These are phyloP conservation scores for Sternarchorhynchus goeldii DNA, from an alignment of 2,797 vertebrate genomes.

Conservation along the genomic window DNA sequence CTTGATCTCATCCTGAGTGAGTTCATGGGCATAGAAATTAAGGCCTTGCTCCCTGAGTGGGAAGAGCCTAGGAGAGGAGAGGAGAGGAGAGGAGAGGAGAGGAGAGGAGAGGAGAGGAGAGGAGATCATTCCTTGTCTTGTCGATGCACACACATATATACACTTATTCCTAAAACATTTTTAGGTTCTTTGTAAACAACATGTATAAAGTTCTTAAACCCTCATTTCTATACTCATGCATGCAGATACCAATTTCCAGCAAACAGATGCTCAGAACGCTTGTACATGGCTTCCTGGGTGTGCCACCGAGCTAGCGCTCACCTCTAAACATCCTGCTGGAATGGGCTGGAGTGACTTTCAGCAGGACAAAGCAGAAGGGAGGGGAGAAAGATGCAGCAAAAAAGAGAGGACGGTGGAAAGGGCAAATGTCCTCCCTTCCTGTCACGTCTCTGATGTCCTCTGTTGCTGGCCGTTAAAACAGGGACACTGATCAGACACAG, in stretches of 20 bases:
- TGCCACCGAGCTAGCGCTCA: neutral
- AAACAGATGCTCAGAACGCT: neutral
- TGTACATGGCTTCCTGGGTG: conserved; percentile 18
- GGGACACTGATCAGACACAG: conserved; percentile 11
- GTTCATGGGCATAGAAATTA: conserved; percentile 98
- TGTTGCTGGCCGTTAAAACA: conserved; percentile 23
- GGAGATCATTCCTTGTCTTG: neutral
- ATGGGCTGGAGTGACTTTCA: conserved; percentile 27
- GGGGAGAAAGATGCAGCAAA: neutral
- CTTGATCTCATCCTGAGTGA: conserved; percentile 99
- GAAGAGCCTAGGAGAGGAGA: conserved; percentile 82
- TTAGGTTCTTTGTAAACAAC: neutral
- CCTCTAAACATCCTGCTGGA: conserved; percentile 33
- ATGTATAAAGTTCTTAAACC: neutral
- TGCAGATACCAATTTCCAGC: neutral
- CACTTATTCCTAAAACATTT: neutral
- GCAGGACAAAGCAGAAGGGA: conserved; percentile 13
- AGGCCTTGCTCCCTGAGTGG: conserved; percentile 97
- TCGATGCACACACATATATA: no score
- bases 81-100: neutral
- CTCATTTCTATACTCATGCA: neutral
- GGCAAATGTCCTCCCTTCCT: conserved; percentile 13
- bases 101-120: neutral
- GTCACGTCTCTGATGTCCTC: conserved; percentile 15
- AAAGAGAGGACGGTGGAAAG: conserved; percentile 6